phyloP scores from a whole-genome alignment of 2,888 invertebrate genomes.

The Luffia ferchaultella region DNA sequence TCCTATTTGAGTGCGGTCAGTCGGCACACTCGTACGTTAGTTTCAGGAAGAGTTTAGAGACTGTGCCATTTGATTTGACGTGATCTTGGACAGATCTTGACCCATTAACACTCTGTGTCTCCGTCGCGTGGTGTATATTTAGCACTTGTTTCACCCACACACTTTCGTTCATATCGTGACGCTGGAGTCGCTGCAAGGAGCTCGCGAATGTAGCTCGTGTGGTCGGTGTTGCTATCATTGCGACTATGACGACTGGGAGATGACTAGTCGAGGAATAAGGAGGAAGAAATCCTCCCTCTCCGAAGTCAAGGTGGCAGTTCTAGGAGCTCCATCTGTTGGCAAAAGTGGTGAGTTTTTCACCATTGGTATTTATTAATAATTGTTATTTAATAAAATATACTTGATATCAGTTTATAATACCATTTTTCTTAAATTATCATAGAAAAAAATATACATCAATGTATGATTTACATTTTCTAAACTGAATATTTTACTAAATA shows the following conservation, averaged over 20 bases:
- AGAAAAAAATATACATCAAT: no score
- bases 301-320: conserved; percentile 90
- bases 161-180: no score
- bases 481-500: no score
- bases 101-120: conserved; percentile 44
- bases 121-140: background rate
- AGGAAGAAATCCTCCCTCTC: conserved; percentile 89
- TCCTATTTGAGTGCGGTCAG: no score
- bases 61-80: no score
- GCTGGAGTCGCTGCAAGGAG: background rate
- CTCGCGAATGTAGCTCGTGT: background rate
- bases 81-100: conserved; percentile 67
- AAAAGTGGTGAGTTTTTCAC: conserved; percentile 90
- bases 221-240: conserved; percentile 4
- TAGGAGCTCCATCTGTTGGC: conserved; percentile 90
- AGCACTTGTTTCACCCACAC: background rate
- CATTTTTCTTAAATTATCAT: no score
- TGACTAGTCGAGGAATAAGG: conserved; percentile 84
- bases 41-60: no score
- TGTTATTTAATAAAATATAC: no score
- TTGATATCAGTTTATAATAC: no score
- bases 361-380: no score
- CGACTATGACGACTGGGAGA: conserved; percentile 34
- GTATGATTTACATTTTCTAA: no score
- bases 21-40: no score